These are phyloP conservation scores for Thalpophila matura DNA, from an alignment of 2,888 invertebrate genomes.

Conservation along the genomic window DNA sequence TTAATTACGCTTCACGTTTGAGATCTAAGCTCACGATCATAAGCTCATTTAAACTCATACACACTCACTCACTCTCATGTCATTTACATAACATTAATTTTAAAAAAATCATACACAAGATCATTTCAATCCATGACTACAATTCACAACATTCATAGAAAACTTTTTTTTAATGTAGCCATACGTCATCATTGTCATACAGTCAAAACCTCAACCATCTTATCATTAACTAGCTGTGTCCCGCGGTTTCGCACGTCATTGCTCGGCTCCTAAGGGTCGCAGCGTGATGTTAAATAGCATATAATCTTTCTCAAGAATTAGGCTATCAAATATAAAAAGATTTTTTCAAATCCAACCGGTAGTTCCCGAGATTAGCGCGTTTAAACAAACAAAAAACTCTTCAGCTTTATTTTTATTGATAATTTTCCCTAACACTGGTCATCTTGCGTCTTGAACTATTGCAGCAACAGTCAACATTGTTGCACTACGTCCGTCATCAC, in stretches of 20 bases:
- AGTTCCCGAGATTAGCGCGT: no score
- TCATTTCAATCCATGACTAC: constrained; percentile 8
- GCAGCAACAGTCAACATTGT: constrained; percentile 5
- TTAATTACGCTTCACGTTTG: no score
- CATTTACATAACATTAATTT: constrained; percentile 20
- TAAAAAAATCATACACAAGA: neutral
- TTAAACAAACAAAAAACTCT: no score
- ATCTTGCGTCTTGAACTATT: neutral
- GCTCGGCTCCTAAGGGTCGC: no score
- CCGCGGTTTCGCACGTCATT: no score
- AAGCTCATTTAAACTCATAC: neutral
- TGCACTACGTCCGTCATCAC: constrained; percentile 30
- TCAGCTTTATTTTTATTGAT: no score
- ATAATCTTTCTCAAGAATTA: no score
- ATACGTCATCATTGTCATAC: neutral
- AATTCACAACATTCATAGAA: neutral
- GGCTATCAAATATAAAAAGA: no score
- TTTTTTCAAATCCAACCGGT: no score
- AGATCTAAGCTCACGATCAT: constrained; percentile 9
- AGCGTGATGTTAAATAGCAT: no score
- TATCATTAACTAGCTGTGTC: no score
- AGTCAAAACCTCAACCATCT: neutral
- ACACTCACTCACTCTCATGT: neutral
- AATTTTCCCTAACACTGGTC: neutral
- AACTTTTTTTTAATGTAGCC: neutral